These are phyloP conservation scores for Cassiopea xamachana DNA, from an alignment of 30 jellyfish, hydroid and myxozoan genomes.

Conservation along the genomic window DNA sequence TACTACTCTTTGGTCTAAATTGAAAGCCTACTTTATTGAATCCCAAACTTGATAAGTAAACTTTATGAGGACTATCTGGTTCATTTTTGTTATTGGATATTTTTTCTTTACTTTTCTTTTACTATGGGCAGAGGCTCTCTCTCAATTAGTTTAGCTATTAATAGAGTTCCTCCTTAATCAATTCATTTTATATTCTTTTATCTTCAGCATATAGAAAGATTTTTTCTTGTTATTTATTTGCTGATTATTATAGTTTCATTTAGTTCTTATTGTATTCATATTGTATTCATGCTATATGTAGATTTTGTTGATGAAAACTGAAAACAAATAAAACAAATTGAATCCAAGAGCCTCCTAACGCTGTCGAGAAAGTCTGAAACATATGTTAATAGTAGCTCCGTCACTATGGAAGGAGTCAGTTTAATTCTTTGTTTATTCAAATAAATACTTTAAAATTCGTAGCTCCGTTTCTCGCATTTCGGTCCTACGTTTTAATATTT, in stretches of 20 bases:
- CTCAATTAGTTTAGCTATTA: constrained; percentile 13
- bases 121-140: not conserved
- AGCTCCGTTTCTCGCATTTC: no score
- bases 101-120: not conserved
- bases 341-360: not conserved
- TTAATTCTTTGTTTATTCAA: no score
- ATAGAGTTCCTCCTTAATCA: not conserved
- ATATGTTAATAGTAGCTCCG: no score
- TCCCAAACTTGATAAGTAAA: not conserved
- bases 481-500: no score
- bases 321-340: not conserved
- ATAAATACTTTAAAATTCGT: no score
- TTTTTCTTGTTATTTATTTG: not conserved
- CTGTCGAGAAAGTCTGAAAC: no score
- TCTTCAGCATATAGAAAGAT: not conserved
- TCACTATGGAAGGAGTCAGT: no score
- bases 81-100: not conserved
- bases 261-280: not conserved
- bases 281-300: not conserved
- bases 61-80: constrained; percentile 11
- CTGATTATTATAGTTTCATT: not conserved
- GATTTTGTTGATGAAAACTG: constrained; percentile 16
- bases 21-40: constrained; percentile 8
- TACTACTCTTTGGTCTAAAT: constrained; percentile 12
- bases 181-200: not conserved